Percentiles rank a stretch among this genome's conserved stretches.
Evolutionary conservation across 2,888 invertebrate genomes (phyloP).

Genomic region (Lysandra coridon): DNA sequence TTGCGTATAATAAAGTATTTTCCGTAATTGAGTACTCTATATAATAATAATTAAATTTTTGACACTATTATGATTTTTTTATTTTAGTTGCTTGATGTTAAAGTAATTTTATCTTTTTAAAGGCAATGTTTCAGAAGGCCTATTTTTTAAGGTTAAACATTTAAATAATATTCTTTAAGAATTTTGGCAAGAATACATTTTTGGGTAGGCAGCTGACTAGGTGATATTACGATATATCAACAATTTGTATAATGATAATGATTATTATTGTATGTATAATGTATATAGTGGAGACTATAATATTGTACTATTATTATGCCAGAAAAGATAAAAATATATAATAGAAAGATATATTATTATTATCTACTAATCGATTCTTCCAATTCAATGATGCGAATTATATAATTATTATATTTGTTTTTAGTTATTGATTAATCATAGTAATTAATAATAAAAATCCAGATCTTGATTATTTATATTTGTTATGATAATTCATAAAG

Average conservation of each 20-base stretch:
- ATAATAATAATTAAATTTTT: not conserved
- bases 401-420: no score
- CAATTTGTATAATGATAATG: not conserved
- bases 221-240: not conserved
- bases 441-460: no score
- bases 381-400: no score
- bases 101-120: not conserved
- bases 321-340: not conserved
- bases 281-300: not conserved
- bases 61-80: not conserved
- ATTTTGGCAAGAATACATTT: constrained; percentile 21
- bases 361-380: no score
- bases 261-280: not conserved
- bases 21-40: no score
- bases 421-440: no score
- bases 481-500: no score
- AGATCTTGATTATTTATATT: no score
- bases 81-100: not conserved
- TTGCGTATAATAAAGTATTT: not conserved
- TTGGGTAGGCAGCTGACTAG: constrained; percentile 4
- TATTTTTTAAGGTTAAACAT: constrained; percentile 3
- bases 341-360: not conserved
- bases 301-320: not conserved
- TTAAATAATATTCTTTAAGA: not conserved
- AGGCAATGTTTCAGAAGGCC: constrained; percentile 11